phyloP scores from a whole-genome alignment of 2,888 invertebrate genomes.

The Drosophila emarginata region DNA sequence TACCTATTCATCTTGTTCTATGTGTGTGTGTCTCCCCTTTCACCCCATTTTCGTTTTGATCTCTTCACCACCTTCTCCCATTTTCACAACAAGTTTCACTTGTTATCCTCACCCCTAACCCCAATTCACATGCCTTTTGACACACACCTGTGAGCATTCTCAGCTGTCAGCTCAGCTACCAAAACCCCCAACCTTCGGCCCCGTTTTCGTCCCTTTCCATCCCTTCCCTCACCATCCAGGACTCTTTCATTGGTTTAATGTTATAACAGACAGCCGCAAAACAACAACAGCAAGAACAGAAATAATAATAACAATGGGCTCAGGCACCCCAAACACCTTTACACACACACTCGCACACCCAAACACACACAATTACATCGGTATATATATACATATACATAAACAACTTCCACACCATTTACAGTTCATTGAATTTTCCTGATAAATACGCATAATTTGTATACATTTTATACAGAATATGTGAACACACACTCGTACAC shows the following conservation, averaged over 20 bases:
- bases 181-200: neutral
- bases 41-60: neutral
- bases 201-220: constrained; percentile 18
- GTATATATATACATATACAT: constrained; percentile 34
- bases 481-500: neutral
- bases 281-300: constrained; percentile 24
- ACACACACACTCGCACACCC: constrained; percentile 30
- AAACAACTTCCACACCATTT: constrained; percentile 74
- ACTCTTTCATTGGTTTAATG: constrained; percentile 52
- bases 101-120: constrained; percentile 14
- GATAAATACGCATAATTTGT: constrained; percentile 76
- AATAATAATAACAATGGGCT: constrained; percentile 54
- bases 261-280: constrained; percentile 67
- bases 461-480: constrained; percentile 58
- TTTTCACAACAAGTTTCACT: neutral
- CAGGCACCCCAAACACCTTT: constrained; percentile 56
- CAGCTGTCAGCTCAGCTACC: constrained; percentile 41
- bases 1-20: neutral
- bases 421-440: constrained; percentile 75
- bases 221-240: neutral
- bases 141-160: constrained; percentile 73
- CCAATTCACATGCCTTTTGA: constrained; percentile 62
- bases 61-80: neutral
- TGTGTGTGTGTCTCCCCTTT: neutral
- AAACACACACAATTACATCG: constrained; percentile 20